A percentile compares a stretch with the other conserved stretches of the same genome.
phyloP scores from a whole-genome alignment of 2,797 vertebrate genomes.

The Coendou prehensilis region DNA sequence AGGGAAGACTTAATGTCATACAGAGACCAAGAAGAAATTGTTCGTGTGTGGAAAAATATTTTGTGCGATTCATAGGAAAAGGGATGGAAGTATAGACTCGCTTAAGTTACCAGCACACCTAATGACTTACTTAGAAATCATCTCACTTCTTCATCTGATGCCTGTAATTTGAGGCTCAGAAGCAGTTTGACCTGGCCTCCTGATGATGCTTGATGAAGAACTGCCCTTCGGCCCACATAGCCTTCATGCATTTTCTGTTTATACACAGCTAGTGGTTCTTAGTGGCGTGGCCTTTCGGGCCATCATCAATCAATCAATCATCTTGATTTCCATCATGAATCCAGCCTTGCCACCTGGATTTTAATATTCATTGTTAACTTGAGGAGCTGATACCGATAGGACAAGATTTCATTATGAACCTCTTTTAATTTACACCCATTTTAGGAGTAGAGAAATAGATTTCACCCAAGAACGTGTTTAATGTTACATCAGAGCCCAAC shows the following conservation, averaged over 20 bases:
- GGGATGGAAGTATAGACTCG: background rate
- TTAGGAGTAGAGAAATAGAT: constrained; percentile 82
- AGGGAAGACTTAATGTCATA: background rate
- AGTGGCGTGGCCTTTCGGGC: constrained; percentile 60
- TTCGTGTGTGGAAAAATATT: background rate
- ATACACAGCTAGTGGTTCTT: constrained; percentile 33
- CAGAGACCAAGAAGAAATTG: background rate
- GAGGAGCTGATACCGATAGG: constrained; percentile 80
- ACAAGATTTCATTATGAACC: constrained; percentile 84
- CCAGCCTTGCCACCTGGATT: constrained; percentile 75
- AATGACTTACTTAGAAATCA: background rate
- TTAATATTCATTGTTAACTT: constrained; percentile 85
- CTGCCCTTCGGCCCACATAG: background rate
- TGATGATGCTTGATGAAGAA: background rate
- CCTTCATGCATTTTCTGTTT: constrained; percentile 71
- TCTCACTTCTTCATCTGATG: background rate
- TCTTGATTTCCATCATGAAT: constrained; percentile 83
- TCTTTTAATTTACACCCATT: constrained; percentile 83
- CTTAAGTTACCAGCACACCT: background rate
- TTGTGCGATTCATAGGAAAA: background rate
- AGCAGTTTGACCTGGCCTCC: background rate
- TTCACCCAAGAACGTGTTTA: constrained; percentile 81
- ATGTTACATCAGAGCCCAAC: constrained; percentile 80
- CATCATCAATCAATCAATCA: background rate
- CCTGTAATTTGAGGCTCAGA: background rate